Evolutionary conservation across 2,888 invertebrate species (phyloP), one percentile per base, ranked within the genome.

Genomic region (Agrotis ipsilon): DNA sequence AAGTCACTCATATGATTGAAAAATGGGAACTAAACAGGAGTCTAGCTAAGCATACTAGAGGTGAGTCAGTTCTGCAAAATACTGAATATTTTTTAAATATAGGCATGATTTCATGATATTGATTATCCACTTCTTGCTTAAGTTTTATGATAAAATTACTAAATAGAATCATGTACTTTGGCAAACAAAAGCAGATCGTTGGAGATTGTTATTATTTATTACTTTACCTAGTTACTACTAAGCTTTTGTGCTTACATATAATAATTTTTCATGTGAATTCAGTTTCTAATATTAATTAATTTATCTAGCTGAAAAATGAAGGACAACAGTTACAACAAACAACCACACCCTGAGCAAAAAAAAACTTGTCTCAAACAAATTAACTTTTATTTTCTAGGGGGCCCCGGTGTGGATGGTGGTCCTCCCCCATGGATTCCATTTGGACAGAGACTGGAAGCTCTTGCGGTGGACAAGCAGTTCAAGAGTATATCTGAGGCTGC

Each of bases 381-480:
- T 21, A 39, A 24, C 4, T n/a, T 66, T 11, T 63, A 18, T 32
- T 59, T 54, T 79, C 9, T 90, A 94, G 96, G 97, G 63, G 96
- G 97, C 48, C 95, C 96, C 67, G 97, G 97, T 11, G 97, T 96
- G 68, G 97, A 98, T 84, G 98, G 98, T 77, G 98, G 98, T 0
- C 98, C 99, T 2, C 99, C 98, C 54, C 97, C 98, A 51, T 99
- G 99, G 98, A 98, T 99, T 84, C 98, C 98, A 48, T 99, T 99
- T 95, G 99, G 99, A 0, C 97, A 98, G 87, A 97, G 97, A 87
- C 96, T 98, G 67, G 96, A 97, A 84, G 96, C 96, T 64, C 92
- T 96, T 7, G 92, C 97, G 39, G 94, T 96, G 52, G 97, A 97
- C 75, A 97, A 97, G 81, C 97, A 97, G 86, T 98, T 98, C 78